These are phyloP conservation scores for Apis dorsata DNA, from an alignment of 1,140 invertebrate genomes.

Conservation along the genomic window DNA sequence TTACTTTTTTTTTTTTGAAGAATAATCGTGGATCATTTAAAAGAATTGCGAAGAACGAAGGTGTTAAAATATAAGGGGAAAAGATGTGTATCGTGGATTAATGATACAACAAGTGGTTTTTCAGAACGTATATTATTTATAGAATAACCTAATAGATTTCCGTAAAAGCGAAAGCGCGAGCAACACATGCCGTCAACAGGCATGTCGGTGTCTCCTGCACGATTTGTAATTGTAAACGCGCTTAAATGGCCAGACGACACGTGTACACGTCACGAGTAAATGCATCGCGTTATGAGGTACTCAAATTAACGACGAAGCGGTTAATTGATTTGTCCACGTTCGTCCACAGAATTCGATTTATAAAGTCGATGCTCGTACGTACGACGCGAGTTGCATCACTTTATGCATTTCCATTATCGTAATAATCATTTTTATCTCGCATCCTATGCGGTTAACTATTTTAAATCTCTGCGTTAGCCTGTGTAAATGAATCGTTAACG, in stretches of 20 bases:
- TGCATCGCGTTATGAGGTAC: not conserved
- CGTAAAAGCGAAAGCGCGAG: too few species aligned
- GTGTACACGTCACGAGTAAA: constrained; percentile 16
- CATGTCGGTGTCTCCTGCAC: not conserved
- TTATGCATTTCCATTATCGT: constrained; percentile 3
- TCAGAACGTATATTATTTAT: too few species aligned
- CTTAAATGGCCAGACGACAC: not conserved
- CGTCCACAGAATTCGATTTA: not conserved
- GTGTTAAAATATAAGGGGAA: too few species aligned
- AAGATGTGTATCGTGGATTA: too few species aligned
- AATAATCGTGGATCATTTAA: too few species aligned
- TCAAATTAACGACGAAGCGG: not conserved
- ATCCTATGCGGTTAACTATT: not conserved
- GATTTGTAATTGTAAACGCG: constrained; percentile 6
- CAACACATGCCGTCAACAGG: not conserved
- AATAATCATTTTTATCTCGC: not conserved
- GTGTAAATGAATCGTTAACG: constrained; percentile 31
- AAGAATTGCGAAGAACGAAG: too few species aligned
- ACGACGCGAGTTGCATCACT: not conserved
- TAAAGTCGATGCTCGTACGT: not conserved
- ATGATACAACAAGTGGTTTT: too few species aligned
- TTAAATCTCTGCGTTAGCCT: not conserved
- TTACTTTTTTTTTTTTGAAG: too few species aligned
- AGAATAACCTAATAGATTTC: too few species aligned
- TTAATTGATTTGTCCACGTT: constrained; percentile 26